Base-by-base conservation (phyloP, 2,888 invertebrate genomes). In the Argyresthia albistria region DNA sequence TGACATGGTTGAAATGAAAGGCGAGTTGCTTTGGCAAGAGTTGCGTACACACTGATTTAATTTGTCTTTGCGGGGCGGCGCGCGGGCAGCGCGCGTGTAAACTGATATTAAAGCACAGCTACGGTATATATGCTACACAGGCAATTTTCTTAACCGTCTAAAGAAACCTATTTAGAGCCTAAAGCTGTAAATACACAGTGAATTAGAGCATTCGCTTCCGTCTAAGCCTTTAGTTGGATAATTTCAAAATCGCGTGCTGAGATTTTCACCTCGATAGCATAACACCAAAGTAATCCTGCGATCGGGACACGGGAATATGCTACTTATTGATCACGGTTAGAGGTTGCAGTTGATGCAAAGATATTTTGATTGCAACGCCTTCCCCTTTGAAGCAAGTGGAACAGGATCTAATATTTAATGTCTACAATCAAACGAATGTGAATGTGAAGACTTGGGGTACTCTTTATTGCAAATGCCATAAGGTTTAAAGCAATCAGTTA, bases 181-280 rank as follows among this genome's bases (percentile, higher is more conserved):
- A 42, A 42, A 42, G 11, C 42, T n/a, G 10, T 4, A 42, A n/a
- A 42, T 42, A 42, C 42, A 12, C 11, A 42, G 42, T 42, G 12
- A 10, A 42, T 25, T 42, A 42, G 42, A 42, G 42, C 42, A 42
- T 25, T 25, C 25, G 25, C 25, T 25, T 4, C 25, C 25, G 25
- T 25, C 25, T 25, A n/a, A 35, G 47, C 47, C 47, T 47, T 47
- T 11, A 36, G 43, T 50, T 53, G 60, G 68, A 64, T 76, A 73
- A 76, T 73, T 67, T 65, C 60, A 60, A 59, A 64, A 74, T 76
- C 70, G 76, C 76, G 76, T 77, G 76, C 59, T 52, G 47, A 51
- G 52, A 55, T 55, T 55, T 56, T 11, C 14, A 14, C 25, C 25
- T 25, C 25, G 25, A 25, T 25, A 45, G 10, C 45, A 1, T 16